Evolutionary conservation across 2,113 vertebrate genomes (phyloP), one percentile per base, ranked within the genome.

Genomic region (Cichladusa arquata): DNA sequence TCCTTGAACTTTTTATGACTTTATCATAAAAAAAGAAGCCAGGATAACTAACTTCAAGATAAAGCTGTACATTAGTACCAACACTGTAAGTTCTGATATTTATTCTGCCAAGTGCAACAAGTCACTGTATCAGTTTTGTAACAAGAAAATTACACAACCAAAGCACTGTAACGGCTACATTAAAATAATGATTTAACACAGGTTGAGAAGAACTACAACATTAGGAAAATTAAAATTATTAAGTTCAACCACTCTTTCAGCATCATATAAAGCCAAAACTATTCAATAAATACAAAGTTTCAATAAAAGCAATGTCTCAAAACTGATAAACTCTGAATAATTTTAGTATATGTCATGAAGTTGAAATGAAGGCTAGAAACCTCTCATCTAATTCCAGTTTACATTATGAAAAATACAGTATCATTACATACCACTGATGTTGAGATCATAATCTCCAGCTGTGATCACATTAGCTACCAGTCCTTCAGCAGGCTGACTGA

Each of bases 391-490:
- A 47, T 33, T 76, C 19, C 34, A 65, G 19, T 58, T 81, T 54
- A 67, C 51, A 16, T 47, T 22, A 89, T 4, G 4, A 80, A 89
- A 91, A 60, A 51, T 7, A 34, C 26, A 69, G 0, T 31, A 69
- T 67, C 81, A 69, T 76, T 95, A 97, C 99, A 97, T 98, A 99
- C 99, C 99, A 92, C 98, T 99, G 84, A 99, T 98, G 96, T 99
- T 99, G 95, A 99, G 99, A 97, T 99, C 98, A 96, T 99, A 99
- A 96, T 99, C 99, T 95, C 99, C 99, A 13, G 99, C 98, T 9
- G 98, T 99, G 97, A 99, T 98, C 91, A 99, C 98, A 82, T 98
- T 99, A 96, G 98, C 98, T 53, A 98, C 97, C 48, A 98, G 97
- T 67, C 98, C 99, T 96, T 99, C 99, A 13, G 98, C 98, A 88